These are phyloP conservation scores for Hippocampus abdominalis DNA, from an alignment of 2,113 vertebrate genomes.

Conservation along the genomic window DNA sequence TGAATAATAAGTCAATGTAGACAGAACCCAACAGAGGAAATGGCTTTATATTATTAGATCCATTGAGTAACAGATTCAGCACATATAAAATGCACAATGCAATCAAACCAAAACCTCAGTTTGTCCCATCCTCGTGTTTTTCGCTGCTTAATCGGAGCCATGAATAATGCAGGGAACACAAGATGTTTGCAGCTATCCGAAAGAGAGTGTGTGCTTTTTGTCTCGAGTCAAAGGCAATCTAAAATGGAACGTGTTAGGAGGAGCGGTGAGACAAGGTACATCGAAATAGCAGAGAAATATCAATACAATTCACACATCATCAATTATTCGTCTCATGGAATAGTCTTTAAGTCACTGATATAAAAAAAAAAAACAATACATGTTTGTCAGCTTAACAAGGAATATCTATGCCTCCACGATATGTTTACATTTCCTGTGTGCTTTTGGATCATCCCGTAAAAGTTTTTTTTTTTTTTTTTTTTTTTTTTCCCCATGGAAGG, in stretches of 20 bases:
- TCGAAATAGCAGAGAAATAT: conserved; percentile 77
- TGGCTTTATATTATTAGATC: conserved; percentile 67
- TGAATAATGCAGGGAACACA: conserved; percentile 51
- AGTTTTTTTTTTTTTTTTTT: conserved; percentile 21
- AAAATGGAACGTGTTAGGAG: conserved; percentile 65
- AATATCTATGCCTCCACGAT: conserved; percentile 65
- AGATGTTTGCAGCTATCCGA: conserved; percentile 54
- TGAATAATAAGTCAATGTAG: conserved; percentile 60
- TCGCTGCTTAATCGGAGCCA: conserved; percentile 48
- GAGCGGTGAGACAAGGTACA: conserved; percentile 75
- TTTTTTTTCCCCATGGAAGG: conserved; percentile 4
- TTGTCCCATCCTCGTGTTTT: conserved; percentile 56
- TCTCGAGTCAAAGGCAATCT: conserved; percentile 61
- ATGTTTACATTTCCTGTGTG: conserved; percentile 63
- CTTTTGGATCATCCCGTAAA: conserved; percentile 55
- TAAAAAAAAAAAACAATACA: conserved; percentile 71
- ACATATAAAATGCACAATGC: conserved; percentile 67
- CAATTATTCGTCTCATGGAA: conserved; percentile 71
- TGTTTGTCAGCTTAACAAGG: conserved; percentile 73
- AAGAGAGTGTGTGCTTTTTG: conserved; percentile 58
- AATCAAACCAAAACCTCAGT: conserved; percentile 53
- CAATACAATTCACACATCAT: conserved; percentile 78
- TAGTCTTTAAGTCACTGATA: conserved; percentile 72
- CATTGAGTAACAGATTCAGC: conserved; percentile 61
- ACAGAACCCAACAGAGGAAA: conserved; percentile 63